Evolutionary conservation across 2,113 vertebrate species (phyloP).

Genomic region (Nymphicus hollandicus): DNA sequence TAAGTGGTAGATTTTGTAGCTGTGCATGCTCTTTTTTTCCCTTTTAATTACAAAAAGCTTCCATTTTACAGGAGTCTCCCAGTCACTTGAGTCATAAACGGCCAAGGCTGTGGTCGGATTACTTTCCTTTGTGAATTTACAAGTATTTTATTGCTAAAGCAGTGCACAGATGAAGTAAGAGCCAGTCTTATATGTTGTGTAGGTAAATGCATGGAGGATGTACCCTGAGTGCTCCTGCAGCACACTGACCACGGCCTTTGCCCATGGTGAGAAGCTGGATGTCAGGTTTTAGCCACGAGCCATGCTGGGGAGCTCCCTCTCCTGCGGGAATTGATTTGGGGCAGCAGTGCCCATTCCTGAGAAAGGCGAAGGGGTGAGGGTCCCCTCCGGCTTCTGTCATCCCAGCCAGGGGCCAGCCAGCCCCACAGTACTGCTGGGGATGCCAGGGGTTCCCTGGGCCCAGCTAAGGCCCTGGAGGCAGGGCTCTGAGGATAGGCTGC

Average conservation of each 20-base stretch:
- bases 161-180: background rate
- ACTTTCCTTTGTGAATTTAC: background rate
- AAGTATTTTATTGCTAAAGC: background rate
- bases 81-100: background rate
- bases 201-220: accelerated
- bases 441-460: background rate
- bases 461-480: background rate
- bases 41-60: slow-evolving; percentile 8
- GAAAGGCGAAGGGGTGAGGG: background rate
- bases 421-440: background rate
- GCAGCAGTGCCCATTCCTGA: background rate
- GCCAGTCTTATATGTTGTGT: accelerated
- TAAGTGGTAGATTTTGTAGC: slow-evolving; percentile 23
- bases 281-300: background rate
- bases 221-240: background rate
- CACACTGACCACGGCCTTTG: background rate
- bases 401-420: background rate
- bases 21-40: slow-evolving; percentile 19
- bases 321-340: background rate
- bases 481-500: background rate
- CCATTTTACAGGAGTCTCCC: slow-evolving; percentile 18
- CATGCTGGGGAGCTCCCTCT: background rate
- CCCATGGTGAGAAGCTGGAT: background rate
- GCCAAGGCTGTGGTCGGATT: background rate
- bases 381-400: background rate